phyloP scores from a whole-genome alignment of 2,113 vertebrate species.

The Atlantisia rogersi region DNA sequence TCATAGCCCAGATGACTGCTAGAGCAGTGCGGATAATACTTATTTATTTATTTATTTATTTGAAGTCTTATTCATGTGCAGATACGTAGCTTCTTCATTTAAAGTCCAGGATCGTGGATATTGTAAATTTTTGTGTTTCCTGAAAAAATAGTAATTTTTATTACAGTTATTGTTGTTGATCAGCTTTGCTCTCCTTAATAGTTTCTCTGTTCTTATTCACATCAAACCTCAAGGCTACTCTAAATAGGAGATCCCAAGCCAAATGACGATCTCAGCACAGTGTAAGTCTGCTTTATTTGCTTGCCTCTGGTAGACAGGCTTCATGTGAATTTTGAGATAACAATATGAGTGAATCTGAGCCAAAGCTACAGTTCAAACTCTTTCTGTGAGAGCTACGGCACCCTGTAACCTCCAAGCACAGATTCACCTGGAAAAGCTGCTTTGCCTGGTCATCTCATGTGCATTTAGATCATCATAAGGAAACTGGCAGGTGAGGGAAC shows the following conservation, averaged over 20 bases:
- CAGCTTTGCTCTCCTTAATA: background rate
- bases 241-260: background rate
- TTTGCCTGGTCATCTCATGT: background rate
- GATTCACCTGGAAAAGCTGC: constrained; percentile 13
- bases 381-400: background rate
- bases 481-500: too few species aligned
- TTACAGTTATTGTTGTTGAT: background rate
- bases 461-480: background rate
- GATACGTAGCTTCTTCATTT: background rate
- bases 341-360: background rate
- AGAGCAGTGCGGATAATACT: background rate
- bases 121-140: background rate
- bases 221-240: background rate
- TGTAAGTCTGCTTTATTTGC: background rate
- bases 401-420: background rate
- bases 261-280: background rate
- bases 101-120: background rate
- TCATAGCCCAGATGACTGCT: background rate
- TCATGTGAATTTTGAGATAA: background rate
- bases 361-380: background rate
- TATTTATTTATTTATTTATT: background rate
- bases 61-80: background rate
- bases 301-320: background rate
- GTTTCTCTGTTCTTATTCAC: background rate
- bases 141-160: background rate